A percentile compares a stretch with the other conserved stretches of the same genome.
These are phyloP conservation scores for Enteromius radiatus DNA, from an alignment of 2,797 vertebrate species.

Conservation along the genomic window DNA sequence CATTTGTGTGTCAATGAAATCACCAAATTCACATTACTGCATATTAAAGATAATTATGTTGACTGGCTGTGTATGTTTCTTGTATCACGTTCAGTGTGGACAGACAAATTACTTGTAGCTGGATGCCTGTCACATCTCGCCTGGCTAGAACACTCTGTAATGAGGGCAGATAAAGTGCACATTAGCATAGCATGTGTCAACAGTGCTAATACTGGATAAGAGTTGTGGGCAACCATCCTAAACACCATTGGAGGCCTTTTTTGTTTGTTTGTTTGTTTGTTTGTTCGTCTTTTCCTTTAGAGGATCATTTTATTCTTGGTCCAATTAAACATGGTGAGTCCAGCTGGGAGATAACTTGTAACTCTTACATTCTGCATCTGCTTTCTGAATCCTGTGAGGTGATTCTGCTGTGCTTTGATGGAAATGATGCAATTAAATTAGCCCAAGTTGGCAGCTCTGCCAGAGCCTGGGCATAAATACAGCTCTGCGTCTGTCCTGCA, in stretches of 20 bases:
- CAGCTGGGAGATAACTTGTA: constrained; percentile 20
- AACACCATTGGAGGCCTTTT: background rate
- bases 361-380: background rate
- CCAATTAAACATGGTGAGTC: background rate
- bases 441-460: constrained; percentile 14
- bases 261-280: background rate
- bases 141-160: constrained; percentile 19
- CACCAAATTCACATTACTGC: background rate
- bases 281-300: background rate
- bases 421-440: constrained; percentile 32
- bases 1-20: background rate
- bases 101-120: constrained; percentile 16
- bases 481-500: constrained; percentile 6
- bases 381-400: constrained; percentile 1
- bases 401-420: constrained; percentile 29
- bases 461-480: constrained; percentile 24
- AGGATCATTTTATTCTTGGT: background rate
- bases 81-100: constrained; percentile 13
- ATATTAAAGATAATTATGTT: constrained; percentile 1
- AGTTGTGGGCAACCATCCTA: background rate
- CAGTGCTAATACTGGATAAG: constrained; percentile 11
- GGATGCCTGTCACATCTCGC: background rate
- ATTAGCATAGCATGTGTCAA: constrained; percentile 48
- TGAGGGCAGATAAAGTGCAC: constrained; percentile 37
- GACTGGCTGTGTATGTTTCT: background rate